Conservation (phyloP, 2,113 vertebrate species). For the Odobenus rosmarus region DNA sequence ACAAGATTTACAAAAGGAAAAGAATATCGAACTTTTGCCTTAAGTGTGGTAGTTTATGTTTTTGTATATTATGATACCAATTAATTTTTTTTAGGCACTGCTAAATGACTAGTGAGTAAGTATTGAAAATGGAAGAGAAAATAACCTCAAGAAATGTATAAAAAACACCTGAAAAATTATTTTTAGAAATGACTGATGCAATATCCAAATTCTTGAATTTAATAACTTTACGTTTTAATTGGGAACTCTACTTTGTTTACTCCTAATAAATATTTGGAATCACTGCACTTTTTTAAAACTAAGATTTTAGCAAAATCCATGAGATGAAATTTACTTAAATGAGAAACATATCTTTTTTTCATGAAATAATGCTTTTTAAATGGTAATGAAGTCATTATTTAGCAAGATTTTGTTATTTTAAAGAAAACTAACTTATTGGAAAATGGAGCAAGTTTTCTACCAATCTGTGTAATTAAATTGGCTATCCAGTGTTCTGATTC, state of each 20-base stretch:
- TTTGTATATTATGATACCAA: not conserved
- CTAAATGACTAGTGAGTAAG: not conserved
- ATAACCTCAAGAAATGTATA: not conserved
- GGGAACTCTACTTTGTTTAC: constrained; percentile 58
- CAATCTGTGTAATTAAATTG: not conserved
- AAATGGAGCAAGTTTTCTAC: not conserved
- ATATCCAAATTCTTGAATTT: constrained; percentile 71
- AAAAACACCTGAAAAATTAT: constrained; percentile 71
- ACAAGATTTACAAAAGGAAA: not conserved
- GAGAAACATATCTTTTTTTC: not conserved
- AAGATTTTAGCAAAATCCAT: constrained; percentile 16
- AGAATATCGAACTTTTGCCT: not conserved
- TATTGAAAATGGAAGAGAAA: not conserved
- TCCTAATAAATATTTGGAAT: constrained; percentile 17
- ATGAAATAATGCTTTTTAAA: not conserved
- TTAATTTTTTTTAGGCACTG: not conserved
- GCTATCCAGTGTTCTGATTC: not conserved
- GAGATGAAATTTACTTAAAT: not conserved
- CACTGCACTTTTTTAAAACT: not conserved
- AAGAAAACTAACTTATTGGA: constrained; percentile 2
- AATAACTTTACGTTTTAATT: constrained; percentile 71
- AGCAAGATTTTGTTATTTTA: constrained; percentile 45
- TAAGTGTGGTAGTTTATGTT: not conserved
- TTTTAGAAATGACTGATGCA: constrained; percentile 66
- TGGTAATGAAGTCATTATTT: not conserved